Evolutionary conservation across 1,140 invertebrate genomes (phyloP).

Genomic region (Thaumetopoea pityocampa): DNA sequence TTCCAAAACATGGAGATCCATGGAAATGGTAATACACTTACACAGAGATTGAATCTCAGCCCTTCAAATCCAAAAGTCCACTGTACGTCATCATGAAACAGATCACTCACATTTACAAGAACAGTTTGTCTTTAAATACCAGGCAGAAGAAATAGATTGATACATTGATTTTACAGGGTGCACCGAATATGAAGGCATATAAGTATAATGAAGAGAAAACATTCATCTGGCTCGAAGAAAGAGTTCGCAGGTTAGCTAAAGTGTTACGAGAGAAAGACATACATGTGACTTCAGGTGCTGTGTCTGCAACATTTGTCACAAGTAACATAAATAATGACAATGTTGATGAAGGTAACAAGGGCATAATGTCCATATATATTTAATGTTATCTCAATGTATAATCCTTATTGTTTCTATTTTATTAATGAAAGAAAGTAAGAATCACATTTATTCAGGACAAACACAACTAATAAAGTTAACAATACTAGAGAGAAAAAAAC

Average conservation of each 20-base stretch:
- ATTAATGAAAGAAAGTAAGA: too few species aligned
- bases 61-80: too few species aligned
- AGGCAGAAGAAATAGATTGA: too few species aligned
- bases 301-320: conserved; percentile 84
- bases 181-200: conserved; percentile 82
- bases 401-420: not conserved
- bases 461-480: too few species aligned
- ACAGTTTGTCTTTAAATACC: too few species aligned
- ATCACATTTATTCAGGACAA: too few species aligned
- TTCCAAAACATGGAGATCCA: too few species aligned
- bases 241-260: conserved; percentile 79
- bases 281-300: conserved; percentile 81
- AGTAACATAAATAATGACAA: conserved; percentile 75
- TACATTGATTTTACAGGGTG: conserved; percentile 60
- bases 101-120: too few species aligned
- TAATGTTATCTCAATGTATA: not conserved
- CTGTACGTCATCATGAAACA: too few species aligned
- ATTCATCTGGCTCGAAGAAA: conserved; percentile 82
- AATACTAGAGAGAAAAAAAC: too few species aligned
- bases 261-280: conserved; percentile 82
- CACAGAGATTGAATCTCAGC: too few species aligned
- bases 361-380: conserved; percentile 1
- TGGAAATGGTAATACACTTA: too few species aligned
- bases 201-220: conserved; percentile 88
- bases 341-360: conserved; percentile 64